phyloP scores from a whole-genome alignment of 2,113 vertebrate genomes.

The Myocastor coypus region DNA sequence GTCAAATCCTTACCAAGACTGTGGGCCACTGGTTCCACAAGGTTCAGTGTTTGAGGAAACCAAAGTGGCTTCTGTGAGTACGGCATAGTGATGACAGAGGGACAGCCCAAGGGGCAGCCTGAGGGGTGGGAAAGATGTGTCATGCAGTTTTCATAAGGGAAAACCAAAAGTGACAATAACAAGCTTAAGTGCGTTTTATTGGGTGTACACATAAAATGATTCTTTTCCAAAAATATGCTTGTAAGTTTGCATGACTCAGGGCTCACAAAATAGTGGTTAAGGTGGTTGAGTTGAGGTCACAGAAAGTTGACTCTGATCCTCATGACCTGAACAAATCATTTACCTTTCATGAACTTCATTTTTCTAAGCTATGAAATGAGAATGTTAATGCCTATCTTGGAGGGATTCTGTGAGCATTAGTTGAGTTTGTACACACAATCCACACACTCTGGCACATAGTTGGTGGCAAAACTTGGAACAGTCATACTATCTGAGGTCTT shows the following conservation, averaged over 20 bases:
- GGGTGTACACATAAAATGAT: not conserved
- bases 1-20: not conserved
- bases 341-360: not conserved
- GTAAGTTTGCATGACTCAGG: not conserved
- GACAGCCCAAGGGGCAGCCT: accelerated
- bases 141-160: not conserved
- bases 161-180: not conserved
- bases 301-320: not conserved
- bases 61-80: too few relatives aligned
- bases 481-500: not conserved
- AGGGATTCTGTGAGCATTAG: not conserved
- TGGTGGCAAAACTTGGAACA: not conserved
- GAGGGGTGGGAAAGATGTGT: too few relatives aligned
- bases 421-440: not conserved
- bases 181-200: not conserved
- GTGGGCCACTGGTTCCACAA: not conserved
- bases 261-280: not conserved
- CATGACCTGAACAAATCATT: not conserved
- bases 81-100: not conserved
- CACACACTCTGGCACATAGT: too few relatives aligned
- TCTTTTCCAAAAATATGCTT: not conserved
- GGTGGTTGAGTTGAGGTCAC: not conserved
- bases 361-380: not conserved
- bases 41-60: not conserved
- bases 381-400: not conserved